A percentile compares a stretch with the other conserved stretches of the same genome.
Conservation (phyloP, 2,888 invertebrate species). For the Eupeodes latifasciatus region DNA sequence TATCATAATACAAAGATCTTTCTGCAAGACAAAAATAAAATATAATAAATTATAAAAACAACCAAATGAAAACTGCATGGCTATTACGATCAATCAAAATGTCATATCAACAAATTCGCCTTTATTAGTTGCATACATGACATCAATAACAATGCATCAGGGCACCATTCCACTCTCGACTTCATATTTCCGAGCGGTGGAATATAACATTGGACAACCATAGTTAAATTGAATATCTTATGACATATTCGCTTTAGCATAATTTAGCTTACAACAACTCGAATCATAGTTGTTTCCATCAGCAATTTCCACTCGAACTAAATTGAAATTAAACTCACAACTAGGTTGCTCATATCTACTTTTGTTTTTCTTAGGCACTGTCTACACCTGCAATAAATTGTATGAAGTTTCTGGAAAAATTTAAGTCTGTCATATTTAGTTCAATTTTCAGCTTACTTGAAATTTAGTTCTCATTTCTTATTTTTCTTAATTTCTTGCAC, state of each 20-base stretch:
- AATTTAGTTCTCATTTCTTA: no score
- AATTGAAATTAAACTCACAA: not conserved
- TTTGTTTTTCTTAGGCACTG: not conserved
- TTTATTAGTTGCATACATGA: conserved; percentile 40
- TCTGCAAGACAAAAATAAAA: not conserved
- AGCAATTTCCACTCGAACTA: not conserved
- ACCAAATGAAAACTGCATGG: conserved; percentile 7
- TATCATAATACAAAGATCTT: conserved; percentile 17
- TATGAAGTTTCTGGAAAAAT: no score
- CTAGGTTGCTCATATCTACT: not conserved
- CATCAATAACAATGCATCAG: conserved; percentile 32
- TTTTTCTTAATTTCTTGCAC: no score
- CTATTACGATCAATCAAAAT: conserved; percentile 39
- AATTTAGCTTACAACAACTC: conserved; percentile 30
- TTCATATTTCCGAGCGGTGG: not conserved
- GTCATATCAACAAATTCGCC: conserved; percentile 45
- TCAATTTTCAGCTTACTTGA: no score
- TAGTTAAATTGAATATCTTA: conserved; percentile 50
- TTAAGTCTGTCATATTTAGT: no score
- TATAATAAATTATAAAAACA: not conserved
- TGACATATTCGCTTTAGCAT: conserved; percentile 39
- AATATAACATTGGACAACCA: not conserved
- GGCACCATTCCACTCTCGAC: not conserved
- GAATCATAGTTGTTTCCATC: conserved; percentile 14
- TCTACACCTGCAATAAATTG: no score